Conservation (phyloP, 2,113 vertebrate genomes). For the Mastomys natalensis region DNA sequence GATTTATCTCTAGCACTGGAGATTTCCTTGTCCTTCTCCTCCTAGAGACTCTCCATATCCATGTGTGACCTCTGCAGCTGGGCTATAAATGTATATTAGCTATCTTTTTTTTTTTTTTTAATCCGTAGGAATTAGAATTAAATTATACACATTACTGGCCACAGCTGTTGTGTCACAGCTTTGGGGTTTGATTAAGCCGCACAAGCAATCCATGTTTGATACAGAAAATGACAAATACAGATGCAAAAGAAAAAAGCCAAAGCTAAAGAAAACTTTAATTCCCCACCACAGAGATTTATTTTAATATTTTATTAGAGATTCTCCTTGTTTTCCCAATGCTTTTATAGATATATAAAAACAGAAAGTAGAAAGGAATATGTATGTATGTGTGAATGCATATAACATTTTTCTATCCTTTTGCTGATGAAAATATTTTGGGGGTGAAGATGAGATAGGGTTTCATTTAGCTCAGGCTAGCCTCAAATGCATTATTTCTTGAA, state of each 20-base stretch:
- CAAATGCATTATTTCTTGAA: not conserved
- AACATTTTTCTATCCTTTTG: not conserved
- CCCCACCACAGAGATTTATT: not conserved
- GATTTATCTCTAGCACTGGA: conserved; percentile 91
- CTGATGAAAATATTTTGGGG: not conserved
- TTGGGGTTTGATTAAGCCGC: conserved; percentile 30
- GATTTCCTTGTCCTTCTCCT: conserved; percentile 94
- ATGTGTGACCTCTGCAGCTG: conserved; percentile 92
- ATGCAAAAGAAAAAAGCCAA: not conserved
- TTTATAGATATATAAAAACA: conserved; percentile 15
- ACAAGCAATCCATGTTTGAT: conserved; percentile 8
- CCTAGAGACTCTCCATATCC: conserved; percentile 94
- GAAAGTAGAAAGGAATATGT: not conserved
- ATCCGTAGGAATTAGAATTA: conserved; percentile 47
- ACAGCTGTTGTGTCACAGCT: not conserved
- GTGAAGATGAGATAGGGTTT: not conserved
- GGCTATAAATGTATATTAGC: conserved; percentile 81
- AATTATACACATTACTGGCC: conserved; percentile 9
- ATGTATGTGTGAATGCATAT: not conserved
- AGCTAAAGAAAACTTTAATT: not conserved
- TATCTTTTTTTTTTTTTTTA: conserved; percentile 62
- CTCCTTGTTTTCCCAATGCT: not conserved
- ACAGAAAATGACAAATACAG: conserved; percentile 42
- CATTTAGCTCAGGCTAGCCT: not conserved
- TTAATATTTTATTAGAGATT: conserved; percentile 54